Evolutionary conservation across 2,888 invertebrate species (phyloP), one percentile per base, ranked within the genome.

Genomic region (Acrobasis suavella): DNA sequence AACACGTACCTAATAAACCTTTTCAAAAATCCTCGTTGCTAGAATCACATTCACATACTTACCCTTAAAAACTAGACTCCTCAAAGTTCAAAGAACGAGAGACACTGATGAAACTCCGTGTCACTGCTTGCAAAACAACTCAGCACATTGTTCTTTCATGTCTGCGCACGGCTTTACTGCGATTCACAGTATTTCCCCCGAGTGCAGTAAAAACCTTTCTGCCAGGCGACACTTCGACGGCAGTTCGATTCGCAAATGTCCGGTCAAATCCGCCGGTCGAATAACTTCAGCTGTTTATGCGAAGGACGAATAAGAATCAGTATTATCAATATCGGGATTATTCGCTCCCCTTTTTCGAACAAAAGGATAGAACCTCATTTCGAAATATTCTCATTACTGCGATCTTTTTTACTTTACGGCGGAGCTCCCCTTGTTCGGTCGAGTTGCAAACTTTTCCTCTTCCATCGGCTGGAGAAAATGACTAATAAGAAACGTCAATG

Each of bases 181-280:
- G 71, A 86, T 86, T 89, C 85, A 83, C 76, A 71, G 82, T 81
- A 91, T 91, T 91, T 91, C 91, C 91, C 91, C 65, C 58, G 91
- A 86, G 91, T 83, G 83, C 78, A 80, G 81, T 91, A 89, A 87
- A 86, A 84, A 77, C 75, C 79, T 77, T 77, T 79, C 76, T 72
- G 83, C 83, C 82, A 80, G 82, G 78, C 80, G 79, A 83, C 81
- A 80, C 75, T 74, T 74, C 75, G 74, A 78, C 80, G 80, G 77
- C 75, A 82, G 80, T 87, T 85, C 80, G 78, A 79, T 82, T 75
- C 79, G 69, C 72, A 78, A 78, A 72, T 74, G 68, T 71, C 70
- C 76, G 72, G 71, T 75, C 78, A 80, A 81, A 85, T 81, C 80
- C 77, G 64, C 68, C 74, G 72, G 73, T 78, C 76, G 71, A 81